Evolutionary conservation across 2,113 vertebrate genomes (phyloP).

Genomic region (Callipepla californica): DNA sequence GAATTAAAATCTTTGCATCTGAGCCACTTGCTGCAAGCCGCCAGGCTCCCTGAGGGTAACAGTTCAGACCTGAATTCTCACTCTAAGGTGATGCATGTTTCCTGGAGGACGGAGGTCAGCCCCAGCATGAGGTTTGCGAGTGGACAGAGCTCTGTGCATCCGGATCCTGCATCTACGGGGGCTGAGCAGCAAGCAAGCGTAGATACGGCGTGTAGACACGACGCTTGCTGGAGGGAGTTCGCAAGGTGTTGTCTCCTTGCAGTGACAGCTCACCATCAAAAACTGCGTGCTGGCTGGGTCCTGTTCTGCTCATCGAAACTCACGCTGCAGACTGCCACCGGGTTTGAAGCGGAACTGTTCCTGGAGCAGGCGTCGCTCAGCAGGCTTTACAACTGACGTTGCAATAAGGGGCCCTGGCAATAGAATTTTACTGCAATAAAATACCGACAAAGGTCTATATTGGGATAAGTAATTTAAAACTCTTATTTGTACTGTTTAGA

Average conservation of each 20-base stretch:
- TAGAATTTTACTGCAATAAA: conserved; percentile 72
- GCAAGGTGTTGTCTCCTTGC: background rate
- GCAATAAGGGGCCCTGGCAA: conserved; percentile 65
- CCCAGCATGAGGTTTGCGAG: background rate
- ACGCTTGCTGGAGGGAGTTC: background rate
- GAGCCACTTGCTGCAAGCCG: conserved; percentile 27
- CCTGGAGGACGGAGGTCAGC: background rate
- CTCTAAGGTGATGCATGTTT: background rate
- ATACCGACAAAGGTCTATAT: conserved; percentile 67
- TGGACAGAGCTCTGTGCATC: background rate
- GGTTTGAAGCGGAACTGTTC: conserved; percentile 47
- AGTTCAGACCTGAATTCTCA: conserved; percentile 1
- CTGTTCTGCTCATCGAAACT: background rate
- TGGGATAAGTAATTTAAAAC: conserved; percentile 64
- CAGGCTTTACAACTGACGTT: conserved; percentile 59
- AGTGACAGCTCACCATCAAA: background rate
- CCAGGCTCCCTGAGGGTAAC: background rate
- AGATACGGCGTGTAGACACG: background rate
- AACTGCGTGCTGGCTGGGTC: background rate
- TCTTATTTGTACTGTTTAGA: conserved; percentile 65
- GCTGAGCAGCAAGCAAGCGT: background rate
- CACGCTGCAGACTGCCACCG: background rate
- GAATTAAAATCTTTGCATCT: conserved; percentile 22
- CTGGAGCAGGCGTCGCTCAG: conserved; percentile 21
- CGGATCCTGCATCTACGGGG: background rate